A percentile compares a stretch with the other conserved stretches of the same genome.
Conservation (phyloP, 2,888 invertebrate genomes). For the Poecilus cupreus region DNA sequence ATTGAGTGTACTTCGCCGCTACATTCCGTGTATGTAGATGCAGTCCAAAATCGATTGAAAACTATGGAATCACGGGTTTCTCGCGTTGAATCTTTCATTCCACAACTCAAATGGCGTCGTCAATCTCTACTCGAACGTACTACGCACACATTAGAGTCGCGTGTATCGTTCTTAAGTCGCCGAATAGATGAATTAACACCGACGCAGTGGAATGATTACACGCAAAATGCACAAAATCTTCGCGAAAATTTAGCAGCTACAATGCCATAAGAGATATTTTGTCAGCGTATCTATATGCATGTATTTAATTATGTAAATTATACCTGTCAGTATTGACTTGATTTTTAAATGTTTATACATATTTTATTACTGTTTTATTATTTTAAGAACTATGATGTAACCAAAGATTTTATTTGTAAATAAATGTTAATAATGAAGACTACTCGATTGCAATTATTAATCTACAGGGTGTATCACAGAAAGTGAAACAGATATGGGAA, state of each 20-base stretch:
- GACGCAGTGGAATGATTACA: conserved; percentile 69
- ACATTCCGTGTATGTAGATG: conserved; percentile 73
- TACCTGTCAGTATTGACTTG: background rate
- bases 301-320: background rate
- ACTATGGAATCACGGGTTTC: conserved; percentile 72
- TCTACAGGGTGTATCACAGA: no score
- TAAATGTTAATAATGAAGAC: conserved; percentile 18
- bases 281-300: background rate
- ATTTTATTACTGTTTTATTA: conserved; percentile 8
- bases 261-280: conserved; percentile 63
- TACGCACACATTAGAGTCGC: conserved; percentile 70
- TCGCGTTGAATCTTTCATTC: conserved; percentile 70
- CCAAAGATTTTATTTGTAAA: conserved; percentile 35
- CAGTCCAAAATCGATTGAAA: conserved; percentile 72
- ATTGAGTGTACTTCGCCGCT: conserved; percentile 66
- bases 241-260: conserved; percentile 47
- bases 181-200: conserved; percentile 74
- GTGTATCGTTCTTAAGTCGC: conserved; percentile 73
- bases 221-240: conserved; percentile 38
- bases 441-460: no score
- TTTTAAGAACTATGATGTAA: background rate
- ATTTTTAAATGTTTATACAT: conserved; percentile 10
- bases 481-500: no score
- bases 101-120: conserved; percentile 71
- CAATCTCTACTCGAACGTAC: conserved; percentile 73